Evolutionary conservation across 2,113 vertebrate genomes (phyloP).

Genomic region (Xyliphius kryptos): DNA sequence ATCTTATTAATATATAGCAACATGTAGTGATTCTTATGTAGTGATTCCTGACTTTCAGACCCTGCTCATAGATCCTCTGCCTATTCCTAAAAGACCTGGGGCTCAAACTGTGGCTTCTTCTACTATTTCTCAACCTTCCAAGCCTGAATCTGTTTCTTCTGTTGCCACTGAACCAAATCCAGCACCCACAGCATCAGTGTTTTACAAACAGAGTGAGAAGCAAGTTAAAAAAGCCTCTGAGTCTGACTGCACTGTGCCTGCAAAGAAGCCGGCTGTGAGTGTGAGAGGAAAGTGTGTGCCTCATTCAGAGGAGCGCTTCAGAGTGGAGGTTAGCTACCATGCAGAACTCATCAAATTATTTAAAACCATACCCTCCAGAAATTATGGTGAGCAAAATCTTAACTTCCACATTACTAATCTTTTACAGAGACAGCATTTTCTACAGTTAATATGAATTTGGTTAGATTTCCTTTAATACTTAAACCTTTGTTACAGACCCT

Average conservation of each 20-base stretch:
- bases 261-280: constrained; percentile 54
- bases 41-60: constrained; percentile 36
- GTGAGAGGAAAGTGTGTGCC: constrained; percentile 71
- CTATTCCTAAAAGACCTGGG: constrained; percentile 25
- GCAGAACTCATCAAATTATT: constrained; percentile 77
- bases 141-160: constrained; percentile 29
- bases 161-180: constrained; percentile 24
- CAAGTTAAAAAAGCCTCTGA: constrained; percentile 1
- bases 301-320: constrained; percentile 72
- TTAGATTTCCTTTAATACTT: not conserved
- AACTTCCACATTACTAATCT: not conserved
- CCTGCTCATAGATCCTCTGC: constrained; percentile 42
- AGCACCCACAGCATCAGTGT: constrained; percentile 26
- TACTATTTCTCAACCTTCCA: constrained; percentile 23
- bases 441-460: not conserved
- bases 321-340: constrained; percentile 80
- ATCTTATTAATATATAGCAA: too few species aligned
- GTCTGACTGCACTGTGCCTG: constrained; percentile 18
- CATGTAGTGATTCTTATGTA: too few species aligned
- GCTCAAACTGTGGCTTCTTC: constrained; percentile 15
- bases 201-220: constrained; percentile 52
- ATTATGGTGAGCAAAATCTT: not conserved
- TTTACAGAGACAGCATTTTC: not conserved
- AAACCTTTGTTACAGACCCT: constrained; percentile 66
- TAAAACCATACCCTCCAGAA: constrained; percentile 80